Base-by-base conservation (phyloP, 2,888 invertebrate genomes). In the Heliconius aoede region DNA sequence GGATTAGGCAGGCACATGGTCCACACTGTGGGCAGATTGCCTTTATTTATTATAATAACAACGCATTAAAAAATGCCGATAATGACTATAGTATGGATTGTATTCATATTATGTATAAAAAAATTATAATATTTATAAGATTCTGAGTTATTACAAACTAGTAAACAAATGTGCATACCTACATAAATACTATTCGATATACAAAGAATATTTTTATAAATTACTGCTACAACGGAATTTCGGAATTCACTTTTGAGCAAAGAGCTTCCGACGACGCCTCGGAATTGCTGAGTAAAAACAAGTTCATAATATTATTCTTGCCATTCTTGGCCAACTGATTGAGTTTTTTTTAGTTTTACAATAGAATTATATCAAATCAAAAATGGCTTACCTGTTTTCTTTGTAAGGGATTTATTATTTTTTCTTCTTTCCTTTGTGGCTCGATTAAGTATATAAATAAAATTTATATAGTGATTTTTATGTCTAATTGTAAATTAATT, bases 1-100 rank as follows among this genome's bases (percentile, higher is more conserved):
- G 92, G 93, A 92, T 94, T 92, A 92, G 88, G 86, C 86, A 86
- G 89, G 86, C 92, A 89, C 90, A 87, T 89, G 90, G 90, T 89
- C 88, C 89, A 88, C 89, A 90, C 88, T 87, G 89, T 86, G 90
- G 89, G 89, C 90, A 89, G 89, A 91, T 91, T 90, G 88, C 89
- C 88, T 89, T 90, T 91, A 91, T 92, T 91, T 92, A 91, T 88
- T 90, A 90, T 90, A 90, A 90, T 89, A 85, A 87, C 86, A 88
- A 87, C 86, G 87, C 86, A 88, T 88, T 86, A 83, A 85, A 90
- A 87, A 89, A 89, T 89, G 8, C n/a, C 36, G 28, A 46, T 64
- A 32, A 24, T 18, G 64, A 55, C 65, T 73, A 69, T 40, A 11
- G 24, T 58, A 26, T 13, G 13, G 15, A 2, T 60, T 60, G 15